Base-by-base conservation (phyloP, 2,113 vertebrate genomes). In the Anoplopoma fimbria region DNA sequence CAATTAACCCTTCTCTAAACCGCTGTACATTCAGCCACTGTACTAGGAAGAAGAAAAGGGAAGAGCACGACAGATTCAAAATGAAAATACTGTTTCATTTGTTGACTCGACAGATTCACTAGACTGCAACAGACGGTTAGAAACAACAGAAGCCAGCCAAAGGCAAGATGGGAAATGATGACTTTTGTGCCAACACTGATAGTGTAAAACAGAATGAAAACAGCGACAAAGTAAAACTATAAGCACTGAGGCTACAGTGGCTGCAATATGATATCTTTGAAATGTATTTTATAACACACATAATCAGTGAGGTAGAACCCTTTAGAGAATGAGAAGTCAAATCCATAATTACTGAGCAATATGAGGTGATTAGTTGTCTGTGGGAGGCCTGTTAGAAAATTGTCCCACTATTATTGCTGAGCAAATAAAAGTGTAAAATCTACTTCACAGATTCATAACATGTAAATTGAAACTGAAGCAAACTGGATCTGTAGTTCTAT, bases 1-100 rank as follows among this genome's bases (percentile, higher is more conserved):
- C 69, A 92, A 89, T 91, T 89, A 90, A 89, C 89, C 75, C 23
- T 19, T n/a, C n/a, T 9, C 8, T 60, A 45, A 81, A 86, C 83
- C 6, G 0, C 31, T 61, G 63, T 58, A 68, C 33, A 13, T 80
- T 83, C 23, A 58, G 55, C 38, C 2, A 29, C 62, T 53, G 45
- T 3, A 60, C 68, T 64, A 40, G 65, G 21, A 15, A 45, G 27
- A 31, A 55, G 34, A 57, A 79, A 33, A 67, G 12, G 55, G 12
- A 64, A 40, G 21, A 65, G 19, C 60, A 69, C 0, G 9, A 60
- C 40, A 27, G 2, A 70, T 23, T 69, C 10, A 13, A 58, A 51
- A 17, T 34, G n/a, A 27, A 53, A 77, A 38, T 7, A 51, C 4
- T 0, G 7, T 42, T 51, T 33, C 7, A 61, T 69, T 68, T 79